Conservation (phyloP, 2,888 invertebrate species). For the Eumacrocentrus americanus region DNA sequence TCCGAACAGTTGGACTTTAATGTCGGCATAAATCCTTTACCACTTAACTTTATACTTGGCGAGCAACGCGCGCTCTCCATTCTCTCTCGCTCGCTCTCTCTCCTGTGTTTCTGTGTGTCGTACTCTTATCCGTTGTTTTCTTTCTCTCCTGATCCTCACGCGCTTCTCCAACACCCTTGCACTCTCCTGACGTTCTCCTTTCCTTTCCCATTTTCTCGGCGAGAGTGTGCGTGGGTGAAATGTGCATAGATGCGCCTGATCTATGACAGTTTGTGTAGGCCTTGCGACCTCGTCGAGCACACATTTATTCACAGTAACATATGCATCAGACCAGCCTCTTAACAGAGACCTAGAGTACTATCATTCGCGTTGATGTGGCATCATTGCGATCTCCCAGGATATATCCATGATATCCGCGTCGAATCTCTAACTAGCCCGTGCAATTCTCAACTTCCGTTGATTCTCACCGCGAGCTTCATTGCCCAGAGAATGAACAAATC, state of each 20-base stretch:
- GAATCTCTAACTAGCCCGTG: conserved; percentile 27
- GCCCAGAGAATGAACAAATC: neutral
- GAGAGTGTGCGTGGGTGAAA: neutral
- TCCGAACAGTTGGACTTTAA: conserved; percentile 59
- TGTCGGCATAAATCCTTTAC: conserved; percentile 58
- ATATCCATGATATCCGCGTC: conserved; percentile 26
- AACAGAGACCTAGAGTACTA: no score
- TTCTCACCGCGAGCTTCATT: neutral
- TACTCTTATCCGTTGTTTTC: conserved; percentile 26
- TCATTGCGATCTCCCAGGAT: conserved; percentile 8
- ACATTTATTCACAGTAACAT: neutral
- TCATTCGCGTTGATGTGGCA: neutral
- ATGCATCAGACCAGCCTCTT: neutral
- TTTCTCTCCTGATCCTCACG: conserved; percentile 8
- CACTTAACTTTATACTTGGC: conserved; percentile 58
- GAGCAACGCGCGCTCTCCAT: conserved; percentile 43
- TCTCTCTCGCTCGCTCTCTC: conserved; percentile 16
- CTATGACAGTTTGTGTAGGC: conserved; percentile 16
- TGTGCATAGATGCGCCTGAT: conserved; percentile 26
- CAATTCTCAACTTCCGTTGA: conserved; percentile 21
- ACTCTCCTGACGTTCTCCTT: conserved; percentile 16
- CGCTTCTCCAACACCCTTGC: conserved; percentile 10
- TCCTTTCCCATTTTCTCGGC: no score
- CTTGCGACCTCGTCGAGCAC: neutral
- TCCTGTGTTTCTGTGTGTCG: no score